Evolutionary conservation across 2,797 vertebrate species (phyloP).

Genomic region (Pangasius macronema): DNA sequence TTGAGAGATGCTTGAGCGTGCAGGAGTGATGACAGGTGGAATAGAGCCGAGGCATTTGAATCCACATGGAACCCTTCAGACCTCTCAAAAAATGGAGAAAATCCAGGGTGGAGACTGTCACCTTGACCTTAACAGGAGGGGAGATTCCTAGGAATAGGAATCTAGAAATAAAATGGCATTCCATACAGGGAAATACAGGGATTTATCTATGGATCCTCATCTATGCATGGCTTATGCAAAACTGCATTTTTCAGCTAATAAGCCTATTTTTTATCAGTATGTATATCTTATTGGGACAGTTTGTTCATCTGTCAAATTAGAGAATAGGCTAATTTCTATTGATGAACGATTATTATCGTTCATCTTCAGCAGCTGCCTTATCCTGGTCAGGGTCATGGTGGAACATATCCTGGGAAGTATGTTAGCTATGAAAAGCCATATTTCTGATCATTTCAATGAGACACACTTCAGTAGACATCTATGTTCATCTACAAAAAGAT

Average conservation of each 20-base stretch:
- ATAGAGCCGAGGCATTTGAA: conserved; percentile 51
- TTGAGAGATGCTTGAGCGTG: conserved; percentile 48
- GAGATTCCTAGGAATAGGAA: conserved; percentile 29
- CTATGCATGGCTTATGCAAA: not conserved
- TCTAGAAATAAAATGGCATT: conserved; percentile 28
- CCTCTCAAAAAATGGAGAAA: conserved; percentile 50
- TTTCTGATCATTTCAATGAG: not conserved
- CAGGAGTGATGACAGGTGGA: conserved; percentile 56
- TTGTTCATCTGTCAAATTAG: not conserved
- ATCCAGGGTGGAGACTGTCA: conserved; percentile 41
- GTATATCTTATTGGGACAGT: not conserved
- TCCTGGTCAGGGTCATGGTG: not conserved
- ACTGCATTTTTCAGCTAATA: not conserved
- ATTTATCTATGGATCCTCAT: not conserved
- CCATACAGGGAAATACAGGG: not conserved
- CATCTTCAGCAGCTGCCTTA: not conserved
- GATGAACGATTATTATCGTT: not conserved
- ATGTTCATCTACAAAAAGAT: not conserved
- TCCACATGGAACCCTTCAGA: conserved; percentile 52
- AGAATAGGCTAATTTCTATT: not conserved
- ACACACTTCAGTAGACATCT: not conserved
- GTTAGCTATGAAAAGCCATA: not conserved
- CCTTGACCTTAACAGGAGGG: conserved; percentile 44
- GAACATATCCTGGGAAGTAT: not conserved
- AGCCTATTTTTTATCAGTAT: not conserved